These are phyloP conservation scores for Baccha elongata DNA, from an alignment of 2,888 invertebrate genomes.

Conservation along the genomic window DNA sequence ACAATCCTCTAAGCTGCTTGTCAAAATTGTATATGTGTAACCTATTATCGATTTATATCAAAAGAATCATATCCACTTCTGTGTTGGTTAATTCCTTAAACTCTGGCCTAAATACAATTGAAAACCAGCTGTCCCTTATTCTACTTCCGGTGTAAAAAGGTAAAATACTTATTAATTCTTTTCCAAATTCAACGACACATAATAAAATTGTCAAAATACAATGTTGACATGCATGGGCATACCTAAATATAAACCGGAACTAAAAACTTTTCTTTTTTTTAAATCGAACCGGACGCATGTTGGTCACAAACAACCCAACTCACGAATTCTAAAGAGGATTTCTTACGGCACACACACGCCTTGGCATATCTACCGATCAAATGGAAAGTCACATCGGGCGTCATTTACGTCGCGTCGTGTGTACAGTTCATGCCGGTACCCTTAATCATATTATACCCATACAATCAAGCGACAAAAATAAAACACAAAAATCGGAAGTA, in stretches of 20 bases:
- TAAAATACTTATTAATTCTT: conserved; percentile 9
- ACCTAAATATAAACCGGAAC: conserved; percentile 60
- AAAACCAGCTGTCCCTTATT: conserved; percentile 32
- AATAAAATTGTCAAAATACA: conserved; percentile 46
- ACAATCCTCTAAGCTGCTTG: no score
- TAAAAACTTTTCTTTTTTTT: conserved; percentile 49
- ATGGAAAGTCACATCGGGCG: conserved; percentile 61
- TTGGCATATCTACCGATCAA: conserved; percentile 49
- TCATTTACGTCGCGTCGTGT: neutral
- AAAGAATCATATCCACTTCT: no score
- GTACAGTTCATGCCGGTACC: conserved; percentile 32
- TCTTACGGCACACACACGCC: conserved; percentile 19
- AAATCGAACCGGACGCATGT: conserved; percentile 69
- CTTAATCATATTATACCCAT: conserved; percentile 41
- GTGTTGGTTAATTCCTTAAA: no score
- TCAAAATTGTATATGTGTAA: no score
- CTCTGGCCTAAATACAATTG: no score
- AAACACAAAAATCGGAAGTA: conserved; percentile 68
- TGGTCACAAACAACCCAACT: conserved; percentile 58
- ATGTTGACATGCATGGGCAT: conserved; percentile 36
- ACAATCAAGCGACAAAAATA: conserved; percentile 24
- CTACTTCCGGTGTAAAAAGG: conserved; percentile 40
- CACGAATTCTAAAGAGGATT: conserved; percentile 41
- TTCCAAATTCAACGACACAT: conserved; percentile 17
- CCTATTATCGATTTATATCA: no score